Base-by-base conservation (phyloP, 1,140 invertebrate genomes). In the Drosophila athabasca region DNA sequence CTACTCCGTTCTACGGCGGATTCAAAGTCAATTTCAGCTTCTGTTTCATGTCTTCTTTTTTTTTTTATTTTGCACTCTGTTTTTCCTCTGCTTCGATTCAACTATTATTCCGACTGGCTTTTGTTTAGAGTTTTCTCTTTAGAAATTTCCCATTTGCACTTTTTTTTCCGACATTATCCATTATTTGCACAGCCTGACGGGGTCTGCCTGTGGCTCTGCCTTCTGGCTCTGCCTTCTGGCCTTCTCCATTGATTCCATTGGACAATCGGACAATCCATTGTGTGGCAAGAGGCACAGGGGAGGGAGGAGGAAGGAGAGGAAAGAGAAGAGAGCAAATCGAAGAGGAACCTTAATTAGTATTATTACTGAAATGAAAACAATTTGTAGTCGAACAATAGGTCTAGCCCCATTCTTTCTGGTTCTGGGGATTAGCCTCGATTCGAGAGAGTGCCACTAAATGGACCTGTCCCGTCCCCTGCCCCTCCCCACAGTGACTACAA, bases 351-450 rank as follows among this genome's bases (percentile, higher is more conserved):
- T 88, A 87, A 88, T 87, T 79, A 83, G 83, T 83, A 79, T 88
- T 73, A 88, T 88, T 87, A 79, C 71, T 65, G 35, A 39, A 88
- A 88, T 49, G 62, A 88, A 87, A 88, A 87, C 79, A 87, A 87
- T 88, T 79, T 79, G 74, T 87, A 78, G 78, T 68, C 31, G 64
- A 31, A 69, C 15, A 29, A 50, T 2, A 9, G 39, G 17, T 22
- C 39, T 26, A 4, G 7, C 29, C 7, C 29, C 29, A 31, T 31
- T 8, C 29, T 8, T 3, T 62, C 59, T 52, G 67, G 39, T 31
- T n/a, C 22, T 15, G 46, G 61, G 83, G 57, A 88, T 87, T 87
- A 87, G 71, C 79, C 84, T 88, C 76, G 49, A 67, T 87, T 87
- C 26, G 51, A 55, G 39, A 65, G 49, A 53, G 26, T 13, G 46